Evolutionary conservation across 1,140 invertebrate species (phyloP), one percentile per base, ranked within the genome.

Genomic region (Arion vulgaris): DNA sequence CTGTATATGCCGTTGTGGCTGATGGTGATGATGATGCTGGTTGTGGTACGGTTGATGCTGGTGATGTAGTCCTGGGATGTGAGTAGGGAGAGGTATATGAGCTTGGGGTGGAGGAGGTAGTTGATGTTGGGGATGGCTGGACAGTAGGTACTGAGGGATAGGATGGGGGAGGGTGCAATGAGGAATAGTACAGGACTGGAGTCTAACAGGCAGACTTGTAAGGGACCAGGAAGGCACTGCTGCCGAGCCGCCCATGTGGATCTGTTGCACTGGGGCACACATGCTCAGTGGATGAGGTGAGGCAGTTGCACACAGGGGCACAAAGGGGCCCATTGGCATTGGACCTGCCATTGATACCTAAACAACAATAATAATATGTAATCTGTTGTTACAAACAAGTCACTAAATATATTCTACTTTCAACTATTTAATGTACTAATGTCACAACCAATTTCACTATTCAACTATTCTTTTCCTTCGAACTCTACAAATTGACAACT

Each of bases 11-110:
- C 78, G 38, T 19, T 75, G 73, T 26, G 73, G 76, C 32, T 81
- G 73, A 72, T 80, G 62, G n/a, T n/a, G n/a, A 28, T 69, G 62
- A 15, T 80, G 76, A 45, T 81, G 76, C 1, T 82, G 82, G 45
- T 84, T 80, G 71, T 80, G 77, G 38, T 81, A 75, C 0, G 71
- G 83, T 23, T 83, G 78, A 69, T 88, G 87, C 19, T 87, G 87
- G 79, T 87, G 89, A 36, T 87, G 88, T 49, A 85, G 94, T 94
- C 92, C 80, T 94, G 92, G 77, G 88, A 68, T 38, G 91, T 84
- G 45, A 62, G 15, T 2, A 34, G 49, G 68, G 28, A 73, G 39
- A 68, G 51, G 57, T 32, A 45, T 41, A 34, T 51, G 68, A 28
- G 38, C 57, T 28, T 69, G 68, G 51, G 69, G 81, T 45, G 77